Conservation (phyloP, 2,888 invertebrate genomes). For the Scaptomyza polygonia region DNA sequence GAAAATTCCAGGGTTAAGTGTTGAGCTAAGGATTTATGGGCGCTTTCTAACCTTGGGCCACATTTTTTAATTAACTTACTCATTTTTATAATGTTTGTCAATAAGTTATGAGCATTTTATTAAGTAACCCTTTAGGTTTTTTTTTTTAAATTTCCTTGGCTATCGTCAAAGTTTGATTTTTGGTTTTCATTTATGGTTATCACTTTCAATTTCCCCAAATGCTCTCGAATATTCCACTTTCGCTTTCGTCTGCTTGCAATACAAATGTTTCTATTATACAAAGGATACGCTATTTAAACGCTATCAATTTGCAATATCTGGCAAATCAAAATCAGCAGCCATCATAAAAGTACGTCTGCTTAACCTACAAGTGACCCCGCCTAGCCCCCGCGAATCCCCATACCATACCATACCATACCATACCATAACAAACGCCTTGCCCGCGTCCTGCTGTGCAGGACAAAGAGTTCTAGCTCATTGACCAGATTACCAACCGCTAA, state of each 20-base stretch:
- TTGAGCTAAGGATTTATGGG: neutral
- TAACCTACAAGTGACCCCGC: slow-evolving; percentile 71
- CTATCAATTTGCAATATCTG: slow-evolving; percentile 25
- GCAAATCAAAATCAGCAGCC: slow-evolving; percentile 42
- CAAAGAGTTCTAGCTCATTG: slow-evolving; percentile 55
- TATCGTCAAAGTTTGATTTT: too few species aligned
- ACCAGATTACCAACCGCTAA: slow-evolving; percentile 52
- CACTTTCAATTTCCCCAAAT: slow-evolving; percentile 1
- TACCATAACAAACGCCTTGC: neutral
- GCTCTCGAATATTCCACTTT: slow-evolving; percentile 12
- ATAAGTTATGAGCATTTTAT: too few species aligned
- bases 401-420: neutral
- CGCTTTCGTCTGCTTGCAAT: slow-evolving; percentile 10
- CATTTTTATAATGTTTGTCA: too few species aligned
- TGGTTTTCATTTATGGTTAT: neutral
- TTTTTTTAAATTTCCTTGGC: too few species aligned
- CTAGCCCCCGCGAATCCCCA: neutral
- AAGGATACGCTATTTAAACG: neutral
- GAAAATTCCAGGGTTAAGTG: neutral
- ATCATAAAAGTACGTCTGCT: slow-evolving; percentile 52
- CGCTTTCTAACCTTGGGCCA: neutral
- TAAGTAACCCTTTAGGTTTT: too few species aligned
- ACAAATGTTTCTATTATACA: slow-evolving; percentile 7
- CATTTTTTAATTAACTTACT: too few species aligned
- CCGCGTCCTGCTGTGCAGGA: slow-evolving; percentile 28